A percentile compares a stretch with the other conserved stretches of the same genome.
phyloP scores from a whole-genome alignment of 2,797 vertebrate species.

The Eulemur rubriventer region DNA sequence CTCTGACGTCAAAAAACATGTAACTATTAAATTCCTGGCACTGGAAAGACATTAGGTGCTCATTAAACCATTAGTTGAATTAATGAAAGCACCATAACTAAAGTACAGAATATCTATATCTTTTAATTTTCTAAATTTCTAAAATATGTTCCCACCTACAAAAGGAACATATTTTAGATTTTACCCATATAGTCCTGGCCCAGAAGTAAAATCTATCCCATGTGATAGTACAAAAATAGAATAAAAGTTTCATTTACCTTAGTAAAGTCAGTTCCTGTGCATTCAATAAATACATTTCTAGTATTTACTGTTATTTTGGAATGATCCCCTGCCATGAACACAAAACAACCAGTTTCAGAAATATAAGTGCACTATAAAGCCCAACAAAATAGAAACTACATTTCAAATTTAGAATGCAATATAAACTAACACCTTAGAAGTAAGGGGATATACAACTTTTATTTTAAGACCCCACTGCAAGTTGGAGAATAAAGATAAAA shows the following conservation, averaged over 20 bases:
- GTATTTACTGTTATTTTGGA: constrained; percentile 94
- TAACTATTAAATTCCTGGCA: constrained; percentile 23
- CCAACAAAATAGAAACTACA: constrained; percentile 5
- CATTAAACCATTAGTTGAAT: not conserved
- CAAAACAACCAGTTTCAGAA: constrained; percentile 59
- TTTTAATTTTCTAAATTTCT: constrained; percentile 28
- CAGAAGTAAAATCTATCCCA: constrained; percentile 33
- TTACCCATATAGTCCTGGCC: not conserved
- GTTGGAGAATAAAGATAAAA: not conserved
- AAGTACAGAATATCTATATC: not conserved
- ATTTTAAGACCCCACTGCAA: not conserved
- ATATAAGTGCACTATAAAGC: not conserved
- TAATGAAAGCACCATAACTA: constrained; percentile 17
- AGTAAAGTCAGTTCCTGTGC: constrained; percentile 96
- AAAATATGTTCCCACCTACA: not conserved
- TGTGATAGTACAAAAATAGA: constrained; percentile 4
- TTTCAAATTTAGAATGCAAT: not conserved
- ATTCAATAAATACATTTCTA: constrained; percentile 96
- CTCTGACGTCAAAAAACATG: not conserved
- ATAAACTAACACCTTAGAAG: not conserved
- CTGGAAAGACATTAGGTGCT: not conserved
- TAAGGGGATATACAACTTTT: not conserved
- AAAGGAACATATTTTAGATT: constrained; percentile 39
- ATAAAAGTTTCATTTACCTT: constrained; percentile 89
- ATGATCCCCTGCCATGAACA: constrained; percentile 91